Evolutionary conservation across 2,113 vertebrate species (phyloP).

Genomic region (Poicephalus meyeri): DNA sequence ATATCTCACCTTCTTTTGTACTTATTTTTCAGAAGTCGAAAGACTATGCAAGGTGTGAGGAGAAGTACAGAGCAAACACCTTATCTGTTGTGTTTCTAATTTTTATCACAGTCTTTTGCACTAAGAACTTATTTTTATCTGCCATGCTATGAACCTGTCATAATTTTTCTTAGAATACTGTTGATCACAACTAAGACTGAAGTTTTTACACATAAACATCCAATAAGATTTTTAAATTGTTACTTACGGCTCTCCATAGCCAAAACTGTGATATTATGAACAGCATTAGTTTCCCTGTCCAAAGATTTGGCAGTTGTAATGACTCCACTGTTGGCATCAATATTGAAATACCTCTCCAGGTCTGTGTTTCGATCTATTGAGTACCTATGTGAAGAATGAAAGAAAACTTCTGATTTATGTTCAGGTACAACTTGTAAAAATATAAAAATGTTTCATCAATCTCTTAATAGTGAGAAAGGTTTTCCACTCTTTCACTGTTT

Average conservation of each 20-base stretch:
- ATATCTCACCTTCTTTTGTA: neutral
- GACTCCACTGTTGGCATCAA: conserved; percentile 89
- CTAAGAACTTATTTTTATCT: neutral
- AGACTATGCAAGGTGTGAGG: neutral
- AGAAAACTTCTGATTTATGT: conserved; percentile 26
- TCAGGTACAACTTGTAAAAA: conserved; percentile 8
- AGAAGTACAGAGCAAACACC: neutral
- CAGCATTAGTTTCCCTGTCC: conserved; percentile 90
- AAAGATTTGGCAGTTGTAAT: conserved; percentile 92
- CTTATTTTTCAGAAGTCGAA: neutral
- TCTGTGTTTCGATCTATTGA: conserved; percentile 98
- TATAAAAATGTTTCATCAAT: neutral
- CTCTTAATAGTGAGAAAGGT: neutral
- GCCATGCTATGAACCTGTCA: neutral
- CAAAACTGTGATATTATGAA: conserved; percentile 94
- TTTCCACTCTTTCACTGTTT: neutral
- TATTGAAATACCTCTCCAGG: conserved; percentile 95
- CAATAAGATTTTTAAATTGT: neutral
- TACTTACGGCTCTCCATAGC: conserved; percentile 97
- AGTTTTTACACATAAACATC: neutral
- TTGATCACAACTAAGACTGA: neutral
- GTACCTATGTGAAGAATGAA: conserved; percentile 80
- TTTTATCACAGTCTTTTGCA: neutral
- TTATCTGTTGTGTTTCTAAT: neutral
- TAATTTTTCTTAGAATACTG: neutral